Conservation (phyloP, 2,797 vertebrate genomes). For the Hypotaenidia okinawae region DNA sequence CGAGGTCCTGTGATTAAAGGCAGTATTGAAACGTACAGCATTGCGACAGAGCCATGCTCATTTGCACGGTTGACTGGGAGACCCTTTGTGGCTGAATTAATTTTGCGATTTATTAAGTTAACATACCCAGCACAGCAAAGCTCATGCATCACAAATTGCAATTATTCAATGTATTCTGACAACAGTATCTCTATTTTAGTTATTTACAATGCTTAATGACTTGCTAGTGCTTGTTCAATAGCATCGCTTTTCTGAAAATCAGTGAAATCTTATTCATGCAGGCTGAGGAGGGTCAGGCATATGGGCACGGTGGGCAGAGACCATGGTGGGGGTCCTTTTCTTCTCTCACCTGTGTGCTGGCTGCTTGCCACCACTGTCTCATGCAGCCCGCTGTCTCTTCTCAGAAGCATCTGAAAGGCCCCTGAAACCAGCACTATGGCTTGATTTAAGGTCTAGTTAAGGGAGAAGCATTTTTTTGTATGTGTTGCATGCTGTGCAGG, state of each 20-base stretch:
- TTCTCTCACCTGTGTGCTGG: background rate
- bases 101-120: slow-evolving; percentile 21
- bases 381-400: background rate
- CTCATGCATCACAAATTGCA: slow-evolving; percentile 1
- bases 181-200: background rate
- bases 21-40: background rate
- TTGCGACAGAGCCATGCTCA: background rate
- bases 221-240: slow-evolving; percentile 1
- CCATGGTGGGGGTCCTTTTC: background rate
- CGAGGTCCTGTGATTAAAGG: slow-evolving; percentile 16
- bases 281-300: background rate
- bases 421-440: background rate
- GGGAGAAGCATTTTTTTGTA: background rate
- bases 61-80: slow-evolving; percentile 13
- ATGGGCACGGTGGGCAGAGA: background rate
- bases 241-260: slow-evolving; percentile 2
- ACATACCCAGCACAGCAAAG: background rate
- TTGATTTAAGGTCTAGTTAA: background rate
- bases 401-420: background rate
- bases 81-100: slow-evolving; percentile 20
- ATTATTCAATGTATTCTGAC: slow-evolving; percentile 22
- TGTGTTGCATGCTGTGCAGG: background rate
- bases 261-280: background rate
- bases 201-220: slow-evolving; percentile 25
- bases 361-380: slow-evolving; percentile 3